Percentiles rank a stretch among this genome's conserved stretches.
These are phyloP conservation scores for Hypolimnas misippus DNA, from an alignment of 2,888 invertebrate species.

Conservation along the genomic window DNA sequence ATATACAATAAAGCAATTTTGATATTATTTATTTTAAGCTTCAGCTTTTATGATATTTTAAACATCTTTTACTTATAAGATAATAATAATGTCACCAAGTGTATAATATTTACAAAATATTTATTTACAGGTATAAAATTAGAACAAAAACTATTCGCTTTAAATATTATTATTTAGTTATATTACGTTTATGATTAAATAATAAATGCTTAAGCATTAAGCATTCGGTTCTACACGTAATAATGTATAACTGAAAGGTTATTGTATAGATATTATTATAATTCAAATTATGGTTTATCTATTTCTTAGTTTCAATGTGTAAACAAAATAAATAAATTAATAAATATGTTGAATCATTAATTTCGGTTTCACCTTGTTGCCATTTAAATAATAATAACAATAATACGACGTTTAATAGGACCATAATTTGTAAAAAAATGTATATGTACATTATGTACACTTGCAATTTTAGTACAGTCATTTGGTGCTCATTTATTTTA, in stretches of 20 bases:
- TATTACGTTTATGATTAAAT: background rate
- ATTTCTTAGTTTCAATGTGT: background rate
- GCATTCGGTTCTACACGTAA: background rate
- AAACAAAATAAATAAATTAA: slow-evolving; percentile 4
- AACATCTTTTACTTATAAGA: background rate
- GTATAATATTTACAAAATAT: background rate
- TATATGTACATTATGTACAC: slow-evolving; percentile 6
- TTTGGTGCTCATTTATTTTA: too few species aligned
- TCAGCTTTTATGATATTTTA: too few species aligned
- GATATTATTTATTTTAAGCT: too few species aligned
- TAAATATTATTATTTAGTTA: background rate
- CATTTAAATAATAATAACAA: too few species aligned
- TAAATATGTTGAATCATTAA: background rate
- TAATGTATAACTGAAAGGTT: background rate
- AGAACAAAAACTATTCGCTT: background rate
- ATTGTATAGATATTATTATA: background rate
- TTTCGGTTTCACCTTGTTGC: too few species aligned
- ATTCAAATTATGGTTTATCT: background rate
- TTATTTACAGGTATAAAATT: background rate
- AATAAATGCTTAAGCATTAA: slow-evolving; percentile 1
- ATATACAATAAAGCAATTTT: too few species aligned
- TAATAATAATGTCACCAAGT: background rate
- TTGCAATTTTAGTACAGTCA: background rate
- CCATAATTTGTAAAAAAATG: background rate
- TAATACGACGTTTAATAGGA: too few species aligned